Conservation (phyloP, 2,797 vertebrate genomes). For the Crax fasciolata region DNA sequence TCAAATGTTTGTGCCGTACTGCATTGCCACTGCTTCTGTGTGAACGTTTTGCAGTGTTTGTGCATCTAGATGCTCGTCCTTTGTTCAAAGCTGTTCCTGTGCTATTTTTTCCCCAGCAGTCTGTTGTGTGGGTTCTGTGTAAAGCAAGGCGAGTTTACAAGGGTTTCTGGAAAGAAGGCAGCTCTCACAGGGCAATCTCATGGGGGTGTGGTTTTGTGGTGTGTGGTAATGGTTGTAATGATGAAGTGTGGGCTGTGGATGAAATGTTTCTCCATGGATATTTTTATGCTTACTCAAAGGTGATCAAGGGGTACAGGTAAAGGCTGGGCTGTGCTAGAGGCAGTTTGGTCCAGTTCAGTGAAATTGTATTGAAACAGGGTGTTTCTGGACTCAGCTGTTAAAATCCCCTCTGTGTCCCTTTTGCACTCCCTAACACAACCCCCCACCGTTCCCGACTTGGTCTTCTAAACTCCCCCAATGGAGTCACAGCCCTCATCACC, state of each 20-base stretch:
- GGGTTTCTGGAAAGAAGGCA: slow-evolving; percentile 6
- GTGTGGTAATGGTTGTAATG: slow-evolving; percentile 34
- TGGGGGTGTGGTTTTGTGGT: slow-evolving; percentile 17
- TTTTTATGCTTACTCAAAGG: slow-evolving; percentile 51
- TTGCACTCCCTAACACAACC: neutral
- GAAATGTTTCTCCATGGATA: slow-evolving; percentile 30
- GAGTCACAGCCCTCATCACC: neutral
- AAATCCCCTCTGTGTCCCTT: neutral
- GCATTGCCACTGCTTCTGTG: neutral
- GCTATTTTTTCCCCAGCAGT: neutral
- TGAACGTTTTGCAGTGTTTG: neutral
- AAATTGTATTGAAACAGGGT: neutral
- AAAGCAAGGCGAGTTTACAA: neutral
- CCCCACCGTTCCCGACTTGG: neutral
- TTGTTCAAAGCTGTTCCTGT: neutral
- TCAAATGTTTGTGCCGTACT: neutral
- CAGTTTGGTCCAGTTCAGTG: slow-evolving; percentile 18
- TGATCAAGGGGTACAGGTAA: slow-evolving; percentile 29
- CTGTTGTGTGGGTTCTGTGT: neutral
- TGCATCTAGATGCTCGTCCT: neutral
- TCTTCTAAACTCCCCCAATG: neutral
- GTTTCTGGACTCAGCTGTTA: neutral
- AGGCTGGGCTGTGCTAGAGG: neutral
- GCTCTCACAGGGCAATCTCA: neutral
- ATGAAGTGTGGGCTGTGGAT: slow-evolving; percentile 41